Evolutionary conservation across 2,113 vertebrate species (phyloP).

Genomic region (Dolichotis patagonum): DNA sequence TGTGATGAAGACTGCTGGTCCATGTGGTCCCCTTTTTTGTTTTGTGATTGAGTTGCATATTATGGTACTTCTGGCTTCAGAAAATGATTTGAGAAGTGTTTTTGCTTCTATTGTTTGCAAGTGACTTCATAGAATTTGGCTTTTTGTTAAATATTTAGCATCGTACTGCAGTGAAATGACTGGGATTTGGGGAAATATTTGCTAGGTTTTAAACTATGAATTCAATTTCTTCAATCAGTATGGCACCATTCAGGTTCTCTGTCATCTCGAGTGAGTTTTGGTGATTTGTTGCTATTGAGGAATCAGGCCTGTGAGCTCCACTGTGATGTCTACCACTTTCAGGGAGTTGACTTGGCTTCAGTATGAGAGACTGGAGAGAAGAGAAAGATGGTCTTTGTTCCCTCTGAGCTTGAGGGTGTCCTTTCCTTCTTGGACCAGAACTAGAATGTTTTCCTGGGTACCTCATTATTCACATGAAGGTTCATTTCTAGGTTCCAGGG

Average conservation of each 20-base stretch:
- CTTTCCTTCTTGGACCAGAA: background rate
- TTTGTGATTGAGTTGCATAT: background rate
- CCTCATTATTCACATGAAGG: background rate
- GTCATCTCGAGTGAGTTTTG: background rate
- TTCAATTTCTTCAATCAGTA: background rate
- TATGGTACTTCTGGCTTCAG: background rate
- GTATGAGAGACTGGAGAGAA: background rate
- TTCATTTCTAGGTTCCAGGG: background rate
- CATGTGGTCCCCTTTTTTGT: background rate
- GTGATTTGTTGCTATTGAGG: background rate
- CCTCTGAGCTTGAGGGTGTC: background rate
- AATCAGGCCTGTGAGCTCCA: background rate
- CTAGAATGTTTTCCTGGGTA: background rate
- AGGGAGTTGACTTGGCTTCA: background rate
- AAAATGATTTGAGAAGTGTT: background rate
- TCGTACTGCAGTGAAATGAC: background rate
- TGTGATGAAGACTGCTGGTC: background rate
- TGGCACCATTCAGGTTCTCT: background rate
- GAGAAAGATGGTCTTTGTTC: background rate
- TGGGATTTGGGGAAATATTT: background rate
- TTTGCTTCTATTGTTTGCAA: background rate
- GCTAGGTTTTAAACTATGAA: background rate
- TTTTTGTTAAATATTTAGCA: background rate
- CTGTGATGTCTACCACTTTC: background rate
- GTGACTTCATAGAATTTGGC: background rate